Base-by-base conservation (phyloP, 35 echinoderm and acorn worm genomes). In the Chiridota heheva region DNA sequence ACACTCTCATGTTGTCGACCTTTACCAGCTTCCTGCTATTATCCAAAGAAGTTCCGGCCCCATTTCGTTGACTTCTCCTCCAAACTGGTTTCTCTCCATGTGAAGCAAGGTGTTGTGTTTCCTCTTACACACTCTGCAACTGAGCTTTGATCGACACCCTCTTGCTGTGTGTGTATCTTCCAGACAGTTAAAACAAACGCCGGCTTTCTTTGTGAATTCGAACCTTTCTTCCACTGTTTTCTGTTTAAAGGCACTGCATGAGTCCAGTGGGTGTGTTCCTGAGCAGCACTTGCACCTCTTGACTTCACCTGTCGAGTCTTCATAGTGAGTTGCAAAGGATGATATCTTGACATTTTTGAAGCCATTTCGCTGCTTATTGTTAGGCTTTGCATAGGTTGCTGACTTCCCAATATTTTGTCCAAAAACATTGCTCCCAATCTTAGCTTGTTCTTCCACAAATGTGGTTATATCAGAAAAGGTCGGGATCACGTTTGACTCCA, bases 381-480 rank as follows among this genome's bases (percentile, higher is more conserved):
- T n/a, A n/a, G n/a, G n/a, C n/a, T n/a, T n/a, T n/a, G n/a, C n/a
- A n/a, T n/a, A n/a, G n/a, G n/a, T 77, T 66, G 22, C 20, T 22
- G 73, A 7, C 33, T 34, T 13, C 44, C 73, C 73, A 29, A 77
- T 34, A 33, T 77, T 59, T 43, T 74, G 57, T 0, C 70, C 83
- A 33, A 38, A 86, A 47, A 86, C 34, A 34, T 77, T 86, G 71
- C 57, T 42, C 12, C 70, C 70, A 12, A 72, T n/a, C 42, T 70
- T 84, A 20, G 81, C 67, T 28, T 73, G 40, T 18, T 84, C 64
- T 31, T 72, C 46, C 20, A 84, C 36, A 40, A 86, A 86, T 64
- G 36, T 42, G 22, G 83, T 75, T 72, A 86, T 86, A 25, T 62
- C 57, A 22, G 39, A 58, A 86, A 86, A 86, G 70, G 38, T 56